Evolutionary conservation across 1,140 invertebrate genomes (phyloP).

Genomic region (Drosophila ambigua): DNA sequence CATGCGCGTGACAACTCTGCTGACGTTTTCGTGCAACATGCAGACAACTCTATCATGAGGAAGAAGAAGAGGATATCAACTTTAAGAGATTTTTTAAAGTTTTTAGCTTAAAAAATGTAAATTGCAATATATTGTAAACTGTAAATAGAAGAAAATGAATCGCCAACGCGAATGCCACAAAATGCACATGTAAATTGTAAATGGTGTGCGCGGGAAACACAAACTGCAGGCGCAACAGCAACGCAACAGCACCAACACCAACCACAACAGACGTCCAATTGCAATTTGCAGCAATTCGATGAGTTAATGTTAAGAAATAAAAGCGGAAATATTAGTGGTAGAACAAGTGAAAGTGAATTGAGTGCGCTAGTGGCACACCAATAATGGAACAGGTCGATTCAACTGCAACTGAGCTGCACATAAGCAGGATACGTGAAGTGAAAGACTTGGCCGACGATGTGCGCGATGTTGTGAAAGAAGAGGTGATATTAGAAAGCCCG

Average conservation of each 20-base stretch:
- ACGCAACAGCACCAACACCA: slow-evolving; percentile 34
- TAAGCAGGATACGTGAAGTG: slow-evolving; percentile 82
- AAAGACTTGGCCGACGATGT: slow-evolving; percentile 72
- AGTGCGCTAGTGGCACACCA: slow-evolving; percentile 54
- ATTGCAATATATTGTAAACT: slow-evolving; percentile 55
- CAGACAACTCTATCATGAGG: slow-evolving; percentile 31
- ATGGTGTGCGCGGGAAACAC: slow-evolving; percentile 57
- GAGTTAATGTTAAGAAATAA: slow-evolving; percentile 55
- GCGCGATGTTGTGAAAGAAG: slow-evolving; percentile 80
- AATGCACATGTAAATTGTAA: slow-evolving; percentile 51
- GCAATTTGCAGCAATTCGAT: slow-evolving; percentile 74
- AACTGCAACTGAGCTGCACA: slow-evolving; percentile 72
- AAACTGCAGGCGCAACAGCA: slow-evolving; percentile 54
- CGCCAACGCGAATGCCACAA: slow-evolving; percentile 21
- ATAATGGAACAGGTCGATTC: slow-evolving; percentile 83
- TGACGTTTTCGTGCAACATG: background rate
- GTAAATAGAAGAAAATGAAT: slow-evolving; percentile 68
- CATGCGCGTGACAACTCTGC: slow-evolving; percentile 37
- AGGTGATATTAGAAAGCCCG: slow-evolving; percentile 78
- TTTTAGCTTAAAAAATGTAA: slow-evolving; percentile 70
- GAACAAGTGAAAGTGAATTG: slow-evolving; percentile 59
- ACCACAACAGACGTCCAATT: slow-evolving; percentile 63
- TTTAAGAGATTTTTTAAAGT: slow-evolving; percentile 63
- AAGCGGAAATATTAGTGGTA: slow-evolving; percentile 44
- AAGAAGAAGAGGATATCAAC: slow-evolving; percentile 66